Evolutionary conservation across 1,140 invertebrate genomes (phyloP), one percentile per base, ranked within the genome.

Genomic region (Brachionus calyciflorus): DNA sequence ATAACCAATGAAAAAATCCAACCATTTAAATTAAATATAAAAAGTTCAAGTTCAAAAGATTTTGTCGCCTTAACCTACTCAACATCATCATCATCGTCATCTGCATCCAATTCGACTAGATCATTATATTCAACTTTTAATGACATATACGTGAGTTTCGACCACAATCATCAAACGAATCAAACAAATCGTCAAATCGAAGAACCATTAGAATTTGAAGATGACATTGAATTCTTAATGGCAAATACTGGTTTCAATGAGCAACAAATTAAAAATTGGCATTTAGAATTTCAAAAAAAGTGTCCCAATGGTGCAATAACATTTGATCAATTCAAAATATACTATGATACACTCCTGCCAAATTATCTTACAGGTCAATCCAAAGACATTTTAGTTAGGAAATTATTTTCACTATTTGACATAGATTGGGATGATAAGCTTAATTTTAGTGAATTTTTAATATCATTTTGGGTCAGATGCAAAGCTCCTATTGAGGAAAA

Each of bases 391-490:
- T 17, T 73, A 49, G 40, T 73, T 19, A 73, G 33, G 19, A 48
- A 49, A 26, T 49, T 73, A 40, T 73, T 49, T 12, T 3, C 28
- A 2, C 21, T 73, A 12, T 73, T 73, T 73, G 69, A 73, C n/a
- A 73, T 73, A 21, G 69, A 73, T 41, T 33, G 46, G 17, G 69
- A 73, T 40, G 12, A 49, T 55, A 49, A 26, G 17, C 48, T 73
- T 9, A 73, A 73, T 55, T 73, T 73, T 55, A 73, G 69, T 55
- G 69, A 73, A 21, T 73, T 73, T 73, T 55, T 73, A 19, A 73
- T 73, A 17, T 73, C 69, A 1, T 73, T 73, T 24, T 73, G 69
- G 69, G 37, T 73, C 21, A 30, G 69, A 40, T 73, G 69, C 14
- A 49, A 55, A 73, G 69, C 69, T 17, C 69, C 69, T 10, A 24